Conservation (phyloP, 2,888 invertebrate genomes). For the Dasypolia templi region DNA sequence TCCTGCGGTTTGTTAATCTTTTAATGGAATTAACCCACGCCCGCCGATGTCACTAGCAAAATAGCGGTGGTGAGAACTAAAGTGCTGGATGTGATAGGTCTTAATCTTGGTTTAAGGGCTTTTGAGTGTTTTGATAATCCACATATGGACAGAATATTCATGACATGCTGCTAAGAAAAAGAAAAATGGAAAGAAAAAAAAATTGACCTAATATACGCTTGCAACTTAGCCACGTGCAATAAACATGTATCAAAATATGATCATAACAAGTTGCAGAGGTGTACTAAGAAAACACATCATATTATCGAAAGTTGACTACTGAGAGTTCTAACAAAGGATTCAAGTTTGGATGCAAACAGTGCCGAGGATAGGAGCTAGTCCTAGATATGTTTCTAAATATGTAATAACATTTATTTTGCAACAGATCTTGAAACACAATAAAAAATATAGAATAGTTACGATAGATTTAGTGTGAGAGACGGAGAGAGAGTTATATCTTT, state of each 20-base stretch:
- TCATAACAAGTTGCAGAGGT: background rate
- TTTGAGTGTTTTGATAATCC: too few relatives aligned
- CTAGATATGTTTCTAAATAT: background rate
- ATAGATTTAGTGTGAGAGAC: too few relatives aligned
- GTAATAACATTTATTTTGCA: too few relatives aligned
- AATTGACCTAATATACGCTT: too few relatives aligned
- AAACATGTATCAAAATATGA: too few relatives aligned
- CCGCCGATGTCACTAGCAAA: conserved; percentile 82
- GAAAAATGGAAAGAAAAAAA: too few relatives aligned
- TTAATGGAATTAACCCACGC: conserved; percentile 87
- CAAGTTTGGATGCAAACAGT: background rate
- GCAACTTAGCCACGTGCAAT: too few relatives aligned
- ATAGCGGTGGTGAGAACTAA: conserved; percentile 70
- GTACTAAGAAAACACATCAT: background rate
- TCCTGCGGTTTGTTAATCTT: conserved; percentile 87
- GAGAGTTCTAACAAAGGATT: background rate
- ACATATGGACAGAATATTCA: too few relatives aligned
- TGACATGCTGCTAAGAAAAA: too few relatives aligned
- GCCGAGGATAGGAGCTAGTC: background rate
- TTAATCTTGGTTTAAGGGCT: background rate
- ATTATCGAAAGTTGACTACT: background rate
- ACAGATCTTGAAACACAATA: too few relatives aligned
- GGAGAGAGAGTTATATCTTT: too few relatives aligned
- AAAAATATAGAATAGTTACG: too few relatives aligned
- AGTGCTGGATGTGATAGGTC: conserved; percentile 61